Percentiles rank a stretch among this genome's conserved stretches.
Evolutionary conservation across 2,113 vertebrate genomes (phyloP).

Genomic region (Gallinago paraguaiae): DNA sequence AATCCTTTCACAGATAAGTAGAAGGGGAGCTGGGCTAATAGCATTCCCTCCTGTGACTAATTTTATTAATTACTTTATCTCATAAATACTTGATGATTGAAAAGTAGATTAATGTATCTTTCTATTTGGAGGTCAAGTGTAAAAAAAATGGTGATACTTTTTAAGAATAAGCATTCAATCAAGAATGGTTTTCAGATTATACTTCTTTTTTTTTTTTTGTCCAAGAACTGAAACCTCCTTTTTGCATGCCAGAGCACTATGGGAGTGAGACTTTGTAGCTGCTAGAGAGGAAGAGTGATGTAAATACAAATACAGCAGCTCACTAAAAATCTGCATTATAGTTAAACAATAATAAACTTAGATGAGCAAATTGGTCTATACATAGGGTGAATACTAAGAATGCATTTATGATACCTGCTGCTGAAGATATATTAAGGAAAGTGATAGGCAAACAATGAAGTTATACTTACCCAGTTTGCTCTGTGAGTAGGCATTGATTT

Average conservation of each 20-base stretch:
- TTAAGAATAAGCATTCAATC: not conserved
- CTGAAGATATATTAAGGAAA: conserved; percentile 27
- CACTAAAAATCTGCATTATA: not conserved
- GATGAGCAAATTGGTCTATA: not conserved
- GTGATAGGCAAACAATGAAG: not conserved
- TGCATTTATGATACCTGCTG: not conserved
- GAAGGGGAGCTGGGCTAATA: not conserved
- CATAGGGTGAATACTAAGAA: not conserved
- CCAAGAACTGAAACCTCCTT: not conserved
- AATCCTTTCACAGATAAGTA: not conserved
- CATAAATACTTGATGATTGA: conserved; percentile 3
- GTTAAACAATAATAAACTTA: not conserved
- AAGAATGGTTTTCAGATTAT: not conserved
- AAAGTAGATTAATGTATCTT: not conserved
- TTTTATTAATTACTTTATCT: conserved; percentile 14
- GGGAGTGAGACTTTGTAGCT: not conserved
- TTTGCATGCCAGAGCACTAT: not conserved
- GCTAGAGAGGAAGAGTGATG: not conserved
- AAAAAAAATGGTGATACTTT: not conserved
- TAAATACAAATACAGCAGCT: not conserved
- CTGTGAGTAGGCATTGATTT: conserved; percentile 49
- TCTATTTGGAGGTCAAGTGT: not conserved
- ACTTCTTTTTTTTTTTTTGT: not conserved
- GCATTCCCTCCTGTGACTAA: not conserved
- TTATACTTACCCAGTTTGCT: not conserved